Base-by-base conservation (phyloP, 2,113 vertebrate genomes). In the Corythaeola cristata region DNA sequence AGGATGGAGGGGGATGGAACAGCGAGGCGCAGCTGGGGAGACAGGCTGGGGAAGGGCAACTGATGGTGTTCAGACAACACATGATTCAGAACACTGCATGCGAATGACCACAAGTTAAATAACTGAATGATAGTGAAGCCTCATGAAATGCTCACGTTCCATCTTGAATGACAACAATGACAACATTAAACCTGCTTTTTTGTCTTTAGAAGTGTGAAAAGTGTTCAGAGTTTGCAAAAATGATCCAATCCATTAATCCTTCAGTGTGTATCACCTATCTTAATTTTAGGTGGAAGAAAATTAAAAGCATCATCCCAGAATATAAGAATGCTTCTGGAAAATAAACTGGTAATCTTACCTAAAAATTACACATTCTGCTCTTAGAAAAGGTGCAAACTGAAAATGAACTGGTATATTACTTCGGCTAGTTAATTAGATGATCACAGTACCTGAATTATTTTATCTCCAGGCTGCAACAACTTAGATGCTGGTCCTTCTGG, bases 381-480 rank as follows among this genome's bases (percentile, higher is more conserved):
- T 90, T 50, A 64, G 41, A 77, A 56, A 82, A 80, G 12, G 27
- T 68, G 8, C 24, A 82, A 81, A 88, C 19, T 45, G 22, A 66
- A 90, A 73, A 45, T 5, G 2, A 92, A 69, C 8, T 3, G 1
- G 3, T 49, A 9, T 30, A 63, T 89, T 86, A 89, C 22, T 69
- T 0, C 56, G 12, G 44, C 24, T 86, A 67, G 9, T 73, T 69
- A 78, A 91, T 60, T 76, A 68, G 49, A 55, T 49, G 30, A 73
- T 22, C 63, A 95, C 49, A 85, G 96, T 98, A 99, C 99, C 99
- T 99, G 98, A 97, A 99, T 97, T 95, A 99, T 99, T 98, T 99
- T 99, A 98, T 99, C 99, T 75, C 99, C 99, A 49, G 99, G 99
- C 94, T 99, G 99, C 83, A 99, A 98, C 75, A 99, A 93, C 97